A percentile compares a stretch with the other conserved stretches of the same genome.
These are phyloP conservation scores for Uloborus diversus DNA, from an alignment of 1,140 invertebrate genomes.

Conservation along the genomic window DNA sequence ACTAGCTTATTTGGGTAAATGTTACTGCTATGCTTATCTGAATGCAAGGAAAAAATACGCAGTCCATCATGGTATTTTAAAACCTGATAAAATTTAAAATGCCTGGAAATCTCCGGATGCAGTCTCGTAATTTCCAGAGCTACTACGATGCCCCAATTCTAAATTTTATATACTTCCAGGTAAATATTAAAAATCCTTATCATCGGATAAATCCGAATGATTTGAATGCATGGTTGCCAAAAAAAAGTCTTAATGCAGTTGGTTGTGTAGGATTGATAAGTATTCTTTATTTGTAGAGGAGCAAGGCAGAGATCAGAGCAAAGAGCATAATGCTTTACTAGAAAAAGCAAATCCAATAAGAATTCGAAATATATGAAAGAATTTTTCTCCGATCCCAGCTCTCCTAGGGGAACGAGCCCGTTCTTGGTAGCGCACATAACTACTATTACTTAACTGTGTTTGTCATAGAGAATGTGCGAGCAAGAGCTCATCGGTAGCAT, in stretches of 20 bases:
- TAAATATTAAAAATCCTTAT: no score
- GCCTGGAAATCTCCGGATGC: no score
- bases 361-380: conserved; percentile 35
- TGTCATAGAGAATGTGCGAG: conserved; percentile 44
- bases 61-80: no score
- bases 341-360: conserved; percentile 37
- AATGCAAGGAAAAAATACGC: no score
- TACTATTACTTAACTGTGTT: conserved; percentile 57
- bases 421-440: conserved; percentile 32
- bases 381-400: neutral
- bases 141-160: no score
- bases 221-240: no score
- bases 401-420: neutral
- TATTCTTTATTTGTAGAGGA: neutral
- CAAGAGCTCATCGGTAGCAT: conserved; percentile 34
- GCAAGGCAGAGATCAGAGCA: neutral
- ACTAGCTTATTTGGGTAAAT: no score
- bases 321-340: conserved; percentile 25
- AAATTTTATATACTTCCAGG: no score
- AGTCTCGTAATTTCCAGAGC: no score
- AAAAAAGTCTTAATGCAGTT: conserved; percentile 5
- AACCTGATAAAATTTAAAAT: no score
- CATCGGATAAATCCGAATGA: no score
- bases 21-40: no score
- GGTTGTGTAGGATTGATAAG: neutral